A percentile compares a stretch with the other conserved stretches of the same genome.
Evolutionary conservation across 2,797 vertebrate species (phyloP).

Genomic region (Coilia nasus): DNA sequence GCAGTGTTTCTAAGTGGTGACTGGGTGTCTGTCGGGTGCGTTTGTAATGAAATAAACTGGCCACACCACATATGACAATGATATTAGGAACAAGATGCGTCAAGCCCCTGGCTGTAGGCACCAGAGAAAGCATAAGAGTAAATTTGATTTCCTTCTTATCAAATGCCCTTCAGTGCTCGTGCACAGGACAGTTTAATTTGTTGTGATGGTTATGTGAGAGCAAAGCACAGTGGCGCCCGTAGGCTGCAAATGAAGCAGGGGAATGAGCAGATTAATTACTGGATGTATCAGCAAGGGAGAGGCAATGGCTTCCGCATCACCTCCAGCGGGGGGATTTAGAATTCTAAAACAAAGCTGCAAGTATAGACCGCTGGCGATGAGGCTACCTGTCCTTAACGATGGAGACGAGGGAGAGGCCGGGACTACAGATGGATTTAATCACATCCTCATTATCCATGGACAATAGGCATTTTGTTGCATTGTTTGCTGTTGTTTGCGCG

Average conservation of each 20-base stretch:
- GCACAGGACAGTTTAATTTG: constrained; percentile 39
- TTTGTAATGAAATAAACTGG: background rate
- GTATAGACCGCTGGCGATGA: background rate
- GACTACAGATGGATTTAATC: constrained; percentile 11
- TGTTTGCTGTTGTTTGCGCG: background rate
- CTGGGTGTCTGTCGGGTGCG: background rate
- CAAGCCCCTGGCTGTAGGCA: background rate
- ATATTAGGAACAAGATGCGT: constrained; percentile 5
- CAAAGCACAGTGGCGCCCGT: constrained; percentile 27
- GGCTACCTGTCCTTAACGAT: constrained; percentile 3
- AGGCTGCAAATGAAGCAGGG: constrained; percentile 25
- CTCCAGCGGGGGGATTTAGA: constrained; percentile 7
- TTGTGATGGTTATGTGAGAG: constrained; percentile 40
- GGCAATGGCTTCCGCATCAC: background rate
- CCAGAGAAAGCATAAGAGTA: background rate
- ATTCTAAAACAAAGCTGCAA: background rate
- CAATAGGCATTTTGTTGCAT: background rate
- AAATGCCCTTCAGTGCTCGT: constrained; percentile 13
- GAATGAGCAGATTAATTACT: constrained; percentile 48
- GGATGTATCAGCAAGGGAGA: constrained; percentile 35
- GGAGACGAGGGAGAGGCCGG: background rate
- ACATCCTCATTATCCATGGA: background rate
- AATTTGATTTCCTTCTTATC: constrained; percentile 19
- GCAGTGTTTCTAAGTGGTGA: constrained; percentile 10
- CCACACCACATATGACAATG: background rate